phyloP scores from a whole-genome alignment of 2,797 vertebrate genomes.

The Etheostoma perlongum region DNA sequence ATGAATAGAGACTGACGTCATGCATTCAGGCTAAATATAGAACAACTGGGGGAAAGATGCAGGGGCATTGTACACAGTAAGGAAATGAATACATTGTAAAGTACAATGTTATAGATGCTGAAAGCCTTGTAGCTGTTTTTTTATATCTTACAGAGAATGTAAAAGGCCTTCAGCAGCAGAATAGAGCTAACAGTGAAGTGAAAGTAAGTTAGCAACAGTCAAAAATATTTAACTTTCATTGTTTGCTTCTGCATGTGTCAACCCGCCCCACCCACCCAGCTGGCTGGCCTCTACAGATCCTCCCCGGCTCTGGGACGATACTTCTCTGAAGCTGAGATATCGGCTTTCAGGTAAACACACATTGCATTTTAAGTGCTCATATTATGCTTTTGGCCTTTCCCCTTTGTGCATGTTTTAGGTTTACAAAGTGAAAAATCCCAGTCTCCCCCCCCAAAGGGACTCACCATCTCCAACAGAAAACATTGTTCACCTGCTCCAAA shows the following conservation, averaged over 20 bases:
- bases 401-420: too few relatives aligned
- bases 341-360: conserved; percentile 66
- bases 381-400: too few relatives aligned
- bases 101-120: not conserved
- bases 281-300: conserved; percentile 64
- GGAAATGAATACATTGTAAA: not conserved
- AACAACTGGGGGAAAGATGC: not conserved
- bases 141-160: not conserved
- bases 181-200: not conserved
- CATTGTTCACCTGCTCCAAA: too few relatives aligned
- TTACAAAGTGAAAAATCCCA: too few relatives aligned
- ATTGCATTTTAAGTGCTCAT: too few relatives aligned
- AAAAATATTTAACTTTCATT: conserved; percentile 1
- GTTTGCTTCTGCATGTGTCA: conserved; percentile 47
- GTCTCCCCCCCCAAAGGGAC: too few relatives aligned
- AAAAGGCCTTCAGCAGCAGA: not conserved
- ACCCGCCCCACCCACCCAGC: conserved; percentile 58
- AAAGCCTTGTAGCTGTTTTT: not conserved
- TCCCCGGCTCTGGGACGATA: conserved; percentile 80
- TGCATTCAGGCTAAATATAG: not conserved
- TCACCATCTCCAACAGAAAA: too few relatives aligned
- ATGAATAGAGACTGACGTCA: not conserved
- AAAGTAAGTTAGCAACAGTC: conserved; percentile 1
- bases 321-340: conserved; percentile 60
- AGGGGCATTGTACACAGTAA: not conserved